Percentiles rank a stretch among this genome's conserved stretches.
These are phyloP conservation scores for Petromus typicus DNA, from an alignment of 2,113 vertebrate genomes.

Conservation along the genomic window DNA sequence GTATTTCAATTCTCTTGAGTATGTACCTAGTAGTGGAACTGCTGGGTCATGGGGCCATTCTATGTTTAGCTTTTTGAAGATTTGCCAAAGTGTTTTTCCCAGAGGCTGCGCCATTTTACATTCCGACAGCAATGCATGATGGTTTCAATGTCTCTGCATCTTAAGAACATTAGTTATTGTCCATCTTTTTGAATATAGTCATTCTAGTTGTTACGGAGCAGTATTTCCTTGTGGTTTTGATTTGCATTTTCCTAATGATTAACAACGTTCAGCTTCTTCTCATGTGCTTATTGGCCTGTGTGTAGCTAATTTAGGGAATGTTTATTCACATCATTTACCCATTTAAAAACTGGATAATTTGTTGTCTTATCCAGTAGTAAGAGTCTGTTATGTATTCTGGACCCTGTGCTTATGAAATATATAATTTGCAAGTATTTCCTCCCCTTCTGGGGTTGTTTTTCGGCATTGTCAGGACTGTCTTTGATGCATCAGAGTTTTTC, in stretches of 20 bases:
- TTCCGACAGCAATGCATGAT: background rate
- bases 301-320: background rate
- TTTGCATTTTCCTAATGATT: background rate
- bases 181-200: background rate
- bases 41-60: background rate
- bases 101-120: accelerated
- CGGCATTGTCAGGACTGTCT: background rate
- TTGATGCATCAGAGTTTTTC: background rate
- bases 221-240: background rate
- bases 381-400: background rate
- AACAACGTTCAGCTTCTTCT: background rate
- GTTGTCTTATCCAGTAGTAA: background rate
- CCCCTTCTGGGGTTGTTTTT: background rate
- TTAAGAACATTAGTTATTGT: background rate
- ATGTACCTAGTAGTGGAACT: background rate
- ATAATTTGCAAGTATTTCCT: background rate
- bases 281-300: background rate
- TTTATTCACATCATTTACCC: background rate
- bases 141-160: background rate
- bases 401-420: background rate
- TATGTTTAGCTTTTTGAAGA: background rate
- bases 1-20: background rate
- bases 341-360: background rate
- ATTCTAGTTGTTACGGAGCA: background rate
- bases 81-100: too few relatives aligned